Percentiles rank a stretch among this genome's conserved stretches.
These are phyloP conservation scores for Python bivittatus DNA, from an alignment of 2,113 vertebrate genomes.

Conservation along the genomic window DNA sequence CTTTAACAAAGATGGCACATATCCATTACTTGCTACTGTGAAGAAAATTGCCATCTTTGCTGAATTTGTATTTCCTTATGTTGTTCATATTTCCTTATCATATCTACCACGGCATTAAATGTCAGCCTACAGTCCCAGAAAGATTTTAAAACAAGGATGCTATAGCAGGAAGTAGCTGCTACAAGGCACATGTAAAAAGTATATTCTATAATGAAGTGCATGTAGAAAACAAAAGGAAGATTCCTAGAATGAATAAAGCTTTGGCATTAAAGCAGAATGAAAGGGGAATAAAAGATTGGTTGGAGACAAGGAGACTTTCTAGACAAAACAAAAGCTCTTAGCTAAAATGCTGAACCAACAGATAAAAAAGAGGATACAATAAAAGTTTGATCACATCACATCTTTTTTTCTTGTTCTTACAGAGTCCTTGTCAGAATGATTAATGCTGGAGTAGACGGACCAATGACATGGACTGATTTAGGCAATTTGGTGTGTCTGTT, in stretches of 20 bases:
- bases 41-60: not conserved
- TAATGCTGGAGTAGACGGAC: too few species aligned
- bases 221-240: not conserved
- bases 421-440: not conserved
- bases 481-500: not conserved
- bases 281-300: not conserved
- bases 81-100: not conserved
- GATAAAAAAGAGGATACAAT: not conserved
- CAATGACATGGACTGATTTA: not conserved
- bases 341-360: not conserved
- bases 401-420: not conserved
- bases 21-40: not conserved
- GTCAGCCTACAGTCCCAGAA: not conserved
- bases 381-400: not conserved
- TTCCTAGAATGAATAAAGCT: not conserved
- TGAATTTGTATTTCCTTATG: not conserved
- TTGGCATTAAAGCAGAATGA: not conserved
- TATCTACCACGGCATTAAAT: not conserved
- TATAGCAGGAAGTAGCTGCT: not conserved
- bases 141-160: not conserved
- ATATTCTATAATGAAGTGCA: not conserved
- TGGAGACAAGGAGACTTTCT: not conserved
- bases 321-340: not conserved
- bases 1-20: not conserved
- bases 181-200: not conserved